Conservation (phyloP, 2,113 vertebrate genomes). For the Spea bombifrons region DNA sequence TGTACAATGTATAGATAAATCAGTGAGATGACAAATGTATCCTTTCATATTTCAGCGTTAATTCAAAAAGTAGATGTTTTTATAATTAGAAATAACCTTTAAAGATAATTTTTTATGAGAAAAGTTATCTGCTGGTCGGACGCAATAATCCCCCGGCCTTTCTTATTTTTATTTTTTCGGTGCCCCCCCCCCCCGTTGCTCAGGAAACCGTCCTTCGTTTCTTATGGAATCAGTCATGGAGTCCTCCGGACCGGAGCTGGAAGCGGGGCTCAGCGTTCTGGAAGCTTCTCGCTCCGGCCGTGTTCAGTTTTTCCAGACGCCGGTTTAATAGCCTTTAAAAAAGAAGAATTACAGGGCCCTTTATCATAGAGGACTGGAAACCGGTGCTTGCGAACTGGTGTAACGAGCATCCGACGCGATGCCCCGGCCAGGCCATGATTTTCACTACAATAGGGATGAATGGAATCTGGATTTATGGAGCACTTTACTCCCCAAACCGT, state of each 20-base stretch:
- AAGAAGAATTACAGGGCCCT: conserved; percentile 4
- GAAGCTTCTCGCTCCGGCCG: background rate
- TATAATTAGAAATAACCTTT: too few relatives aligned
- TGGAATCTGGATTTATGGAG: conserved; percentile 27
- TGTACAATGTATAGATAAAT: too few relatives aligned
- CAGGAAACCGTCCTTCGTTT: conserved; percentile 1
- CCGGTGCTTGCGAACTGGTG: background rate
- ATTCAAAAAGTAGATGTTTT: too few relatives aligned
- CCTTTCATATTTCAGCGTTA: too few relatives aligned
- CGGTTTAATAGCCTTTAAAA: background rate
- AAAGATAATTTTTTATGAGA: too few relatives aligned
- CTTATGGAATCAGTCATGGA: conserved; percentile 15
- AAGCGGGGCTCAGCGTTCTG: conserved; percentile 2
- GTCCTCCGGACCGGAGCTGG: conserved; percentile 8
- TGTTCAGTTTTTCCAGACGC: conserved; percentile 20
- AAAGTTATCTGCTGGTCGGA: too few relatives aligned
- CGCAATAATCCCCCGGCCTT: too few relatives aligned
- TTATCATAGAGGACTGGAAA: conserved; percentile 4
- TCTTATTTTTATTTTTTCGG: too few relatives aligned
- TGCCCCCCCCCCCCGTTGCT: too few relatives aligned
- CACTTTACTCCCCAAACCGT: background rate
- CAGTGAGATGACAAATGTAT: too few relatives aligned
- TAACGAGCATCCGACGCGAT: background rate
- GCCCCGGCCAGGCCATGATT: background rate
- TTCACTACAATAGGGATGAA: conserved; percentile 26